phyloP scores from a whole-genome alignment of 2,888 invertebrate genomes.

The Phaedon cochleariae region DNA sequence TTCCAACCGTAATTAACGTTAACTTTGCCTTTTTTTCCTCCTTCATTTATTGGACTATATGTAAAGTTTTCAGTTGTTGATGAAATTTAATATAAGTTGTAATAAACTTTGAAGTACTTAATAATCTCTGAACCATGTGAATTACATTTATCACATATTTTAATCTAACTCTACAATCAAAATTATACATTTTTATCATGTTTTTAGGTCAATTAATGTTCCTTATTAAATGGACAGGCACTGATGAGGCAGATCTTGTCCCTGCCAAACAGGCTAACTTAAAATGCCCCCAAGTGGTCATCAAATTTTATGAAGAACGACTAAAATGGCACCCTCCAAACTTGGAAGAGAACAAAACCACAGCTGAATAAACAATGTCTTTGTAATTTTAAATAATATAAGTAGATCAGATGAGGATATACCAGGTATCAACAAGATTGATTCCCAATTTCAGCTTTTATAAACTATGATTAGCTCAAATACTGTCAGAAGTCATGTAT shows the following conservation, averaged over 20 bases:
- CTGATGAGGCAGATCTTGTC: constrained; percentile 75
- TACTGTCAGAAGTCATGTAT: no score
- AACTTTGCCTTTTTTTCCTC: no score
- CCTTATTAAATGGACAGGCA: constrained; percentile 75
- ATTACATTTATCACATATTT: no score
- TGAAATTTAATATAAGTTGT: no score
- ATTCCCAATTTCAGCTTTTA: background rate
- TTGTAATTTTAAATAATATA: background rate
- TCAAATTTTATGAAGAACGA: constrained; percentile 76
- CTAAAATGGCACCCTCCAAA: constrained; percentile 85
- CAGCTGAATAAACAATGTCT: constrained; percentile 27
- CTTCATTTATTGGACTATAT: no score
- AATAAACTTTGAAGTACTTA: no score
- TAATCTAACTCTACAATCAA: no score
- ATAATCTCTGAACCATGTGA: no score
- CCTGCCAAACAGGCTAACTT: constrained; percentile 74
- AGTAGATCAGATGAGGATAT: background rate
- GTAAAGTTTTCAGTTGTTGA: no score
- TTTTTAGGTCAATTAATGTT: constrained; percentile 67
- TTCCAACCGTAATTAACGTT: no score
- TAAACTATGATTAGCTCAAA: no score
- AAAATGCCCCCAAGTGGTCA: constrained; percentile 74
- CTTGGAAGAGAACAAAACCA: constrained; percentile 62
- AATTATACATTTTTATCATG: background rate
- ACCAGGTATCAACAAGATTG: background rate